Percentiles rank a stretch among this genome's conserved stretches.
Conservation (phyloP, 1,140 invertebrate genomes). For the Penaeus vannamei region DNA sequence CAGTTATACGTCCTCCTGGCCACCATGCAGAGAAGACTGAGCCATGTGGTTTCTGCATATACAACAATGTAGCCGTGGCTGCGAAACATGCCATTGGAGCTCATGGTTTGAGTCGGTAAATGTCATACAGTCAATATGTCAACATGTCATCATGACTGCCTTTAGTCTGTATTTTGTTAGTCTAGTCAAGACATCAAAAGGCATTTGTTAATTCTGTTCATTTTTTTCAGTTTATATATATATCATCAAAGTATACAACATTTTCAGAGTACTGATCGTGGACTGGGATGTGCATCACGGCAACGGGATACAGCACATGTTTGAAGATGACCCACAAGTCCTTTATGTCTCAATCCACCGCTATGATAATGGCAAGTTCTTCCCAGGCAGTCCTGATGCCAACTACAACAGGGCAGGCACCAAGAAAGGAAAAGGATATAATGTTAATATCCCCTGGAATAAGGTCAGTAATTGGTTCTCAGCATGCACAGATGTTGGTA, state of each 20-base stretch:
- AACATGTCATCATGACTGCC: no score
- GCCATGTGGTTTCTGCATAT: constrained; percentile 89
- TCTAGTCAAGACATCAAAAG: no score
- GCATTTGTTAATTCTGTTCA: not conserved
- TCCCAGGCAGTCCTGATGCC: constrained; percentile 82
- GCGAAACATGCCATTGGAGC: constrained; percentile 82
- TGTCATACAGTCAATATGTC: not conserved
- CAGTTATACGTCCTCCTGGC: constrained; percentile 87
- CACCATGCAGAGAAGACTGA: constrained; percentile 77
- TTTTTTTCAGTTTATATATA: not conserved
- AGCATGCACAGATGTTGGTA: not conserved
- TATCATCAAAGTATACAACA: no score
- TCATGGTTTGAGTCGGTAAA: constrained; percentile 77
- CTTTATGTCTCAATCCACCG: constrained; percentile 93
- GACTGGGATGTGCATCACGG: constrained; percentile 98
- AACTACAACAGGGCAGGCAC: constrained; percentile 81
- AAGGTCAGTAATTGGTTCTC: constrained; percentile 73
- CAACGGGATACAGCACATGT: constrained; percentile 88
- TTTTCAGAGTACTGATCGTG: constrained; percentile 83
- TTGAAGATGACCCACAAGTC: constrained; percentile 82
- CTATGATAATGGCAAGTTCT: constrained; percentile 89
- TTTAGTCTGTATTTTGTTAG: not conserved
- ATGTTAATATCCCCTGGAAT: constrained; percentile 94
- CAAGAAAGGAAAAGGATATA: constrained; percentile 84
- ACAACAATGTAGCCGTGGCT: constrained; percentile 89